Base-by-base conservation (phyloP, 2,113 vertebrate species). In the Nothobranchius furzeri region DNA sequence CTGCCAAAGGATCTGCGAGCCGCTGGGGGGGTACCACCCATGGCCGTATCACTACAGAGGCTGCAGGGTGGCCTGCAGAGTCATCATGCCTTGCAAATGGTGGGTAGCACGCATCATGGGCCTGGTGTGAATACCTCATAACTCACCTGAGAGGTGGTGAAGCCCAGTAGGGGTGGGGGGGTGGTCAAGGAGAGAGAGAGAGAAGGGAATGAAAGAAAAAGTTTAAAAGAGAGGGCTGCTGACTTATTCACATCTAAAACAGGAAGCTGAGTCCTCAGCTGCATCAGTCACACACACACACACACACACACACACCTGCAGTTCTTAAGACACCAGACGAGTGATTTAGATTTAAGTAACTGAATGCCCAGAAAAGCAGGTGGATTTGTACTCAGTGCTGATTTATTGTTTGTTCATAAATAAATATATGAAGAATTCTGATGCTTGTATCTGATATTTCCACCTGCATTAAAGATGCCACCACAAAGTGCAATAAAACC, bases 21-120 rank as follows among this genome's bases (percentile, higher is more conserved):
- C 95, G 13, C 93, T 97, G 51, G 78, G 93, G 45, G 95, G 95
- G 57, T 95, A 89, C 79, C 50, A 93, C 1, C 94, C 95, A 0
- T 96, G 94, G 94, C 94, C 95, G 1, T 96, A 96, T 70, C 92
- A 97, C 79, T 96, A 94, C 78, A 87, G 83, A 13, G 95, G 95
- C 12, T 98, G 96, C 35, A 94, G 95, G 4, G 93, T 92, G 0
- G 95, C 88, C 68, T 97, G 96, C 65, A 87, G 95, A 1, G 82
- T 96, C 4, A 91, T 98, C 87, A 98, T 98, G 96, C 96, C 96
- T 14, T 98, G 95, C 83, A 94, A 92, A 80, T 97, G 96, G 96
- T 98, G 96, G 96, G 94, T 95, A 3, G 96, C 94, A 8, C 95
- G 96, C 3, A 96, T 96, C 76, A 58, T 97, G 88, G 95, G 95